phyloP scores from a whole-genome alignment of 2,113 vertebrate genomes.

The Saccopteryx bilineata region DNA sequence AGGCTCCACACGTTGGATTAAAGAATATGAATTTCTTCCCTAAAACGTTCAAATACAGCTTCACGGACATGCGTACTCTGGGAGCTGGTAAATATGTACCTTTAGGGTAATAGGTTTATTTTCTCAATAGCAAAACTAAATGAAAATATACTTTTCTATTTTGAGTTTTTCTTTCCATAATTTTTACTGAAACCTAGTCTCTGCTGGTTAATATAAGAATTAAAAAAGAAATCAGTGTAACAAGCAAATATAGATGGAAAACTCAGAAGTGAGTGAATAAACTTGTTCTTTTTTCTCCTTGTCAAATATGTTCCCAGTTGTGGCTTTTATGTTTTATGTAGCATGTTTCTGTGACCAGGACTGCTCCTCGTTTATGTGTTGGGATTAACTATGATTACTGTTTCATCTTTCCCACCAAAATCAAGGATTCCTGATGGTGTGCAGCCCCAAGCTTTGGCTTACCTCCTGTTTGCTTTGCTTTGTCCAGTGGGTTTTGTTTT shows the following conservation, averaged over 20 bases:
- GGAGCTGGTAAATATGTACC: background rate
- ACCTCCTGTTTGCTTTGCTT: constrained; percentile 3
- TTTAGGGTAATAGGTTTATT: background rate
- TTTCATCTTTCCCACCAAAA: background rate
- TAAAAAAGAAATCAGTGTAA: background rate
- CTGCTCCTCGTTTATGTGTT: background rate
- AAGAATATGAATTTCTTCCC: background rate
- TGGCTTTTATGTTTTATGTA: background rate
- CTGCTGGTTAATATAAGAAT: background rate
- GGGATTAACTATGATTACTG: background rate
- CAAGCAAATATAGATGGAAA: background rate
- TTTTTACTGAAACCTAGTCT: background rate
- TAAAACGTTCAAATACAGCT: background rate
- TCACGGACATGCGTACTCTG: background rate
- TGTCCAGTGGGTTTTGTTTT: background rate
- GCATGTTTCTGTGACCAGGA: background rate
- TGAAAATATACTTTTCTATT: background rate
- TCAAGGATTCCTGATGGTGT: background rate
- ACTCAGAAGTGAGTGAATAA: background rate
- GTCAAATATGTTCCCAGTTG: background rate
- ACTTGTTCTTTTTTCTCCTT: background rate
- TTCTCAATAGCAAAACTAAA: background rate
- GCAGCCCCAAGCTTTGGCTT: background rate
- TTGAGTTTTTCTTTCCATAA: background rate
- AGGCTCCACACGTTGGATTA: background rate